A percentile compares a stretch with the other conserved stretches of the same genome.
phyloP scores from a whole-genome alignment of 2,888 invertebrate genomes.

The Melipona bicolor region DNA sequence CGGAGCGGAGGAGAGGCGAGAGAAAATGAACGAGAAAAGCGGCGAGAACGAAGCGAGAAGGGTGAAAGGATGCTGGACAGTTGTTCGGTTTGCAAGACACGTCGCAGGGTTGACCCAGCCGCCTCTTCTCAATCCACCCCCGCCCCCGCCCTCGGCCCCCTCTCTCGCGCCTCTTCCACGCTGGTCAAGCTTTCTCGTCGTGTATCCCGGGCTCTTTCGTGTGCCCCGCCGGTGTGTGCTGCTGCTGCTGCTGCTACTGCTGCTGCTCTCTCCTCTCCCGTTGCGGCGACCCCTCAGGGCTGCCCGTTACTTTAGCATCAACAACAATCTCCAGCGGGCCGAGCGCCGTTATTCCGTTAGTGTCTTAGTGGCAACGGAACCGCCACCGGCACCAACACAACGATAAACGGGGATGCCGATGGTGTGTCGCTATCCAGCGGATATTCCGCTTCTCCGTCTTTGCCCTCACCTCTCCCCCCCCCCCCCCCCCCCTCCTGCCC shows the following conservation, averaged over 20 bases:
- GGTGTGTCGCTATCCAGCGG: slow-evolving; percentile 62
- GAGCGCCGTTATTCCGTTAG: slow-evolving; percentile 82
- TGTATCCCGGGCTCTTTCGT: slow-evolving; percentile 51
- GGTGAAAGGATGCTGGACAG: slow-evolving; percentile 56
- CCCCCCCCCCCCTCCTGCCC: slow-evolving; percentile 24
- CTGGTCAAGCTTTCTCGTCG: slow-evolving; percentile 63
- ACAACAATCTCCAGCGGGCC: slow-evolving; percentile 83
- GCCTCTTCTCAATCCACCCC: slow-evolving; percentile 57
- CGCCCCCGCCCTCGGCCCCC: too few relatives aligned
- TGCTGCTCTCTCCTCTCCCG: slow-evolving; percentile 11
- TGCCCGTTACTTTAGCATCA: slow-evolving; percentile 83
- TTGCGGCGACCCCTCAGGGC: slow-evolving; percentile 74
- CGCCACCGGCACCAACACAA: slow-evolving; percentile 64
- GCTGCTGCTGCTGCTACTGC: background rate
- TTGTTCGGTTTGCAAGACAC: slow-evolving; percentile 83
- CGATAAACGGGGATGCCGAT: slow-evolving; percentile 61
- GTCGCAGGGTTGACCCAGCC: slow-evolving; percentile 75
- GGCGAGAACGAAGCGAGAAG: slow-evolving; percentile 36
- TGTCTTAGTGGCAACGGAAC: slow-evolving; percentile 78
- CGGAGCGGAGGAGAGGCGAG: background rate
- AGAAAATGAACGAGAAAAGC: slow-evolving; percentile 36
- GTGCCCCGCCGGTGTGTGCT: slow-evolving; percentile 27
- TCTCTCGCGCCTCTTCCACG: background rate
- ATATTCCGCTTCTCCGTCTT: slow-evolving; percentile 56
- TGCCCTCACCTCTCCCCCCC: slow-evolving; percentile 48